phyloP scores from a whole-genome alignment of 2,888 invertebrate species.

The Chrysolina oricalcia region DNA sequence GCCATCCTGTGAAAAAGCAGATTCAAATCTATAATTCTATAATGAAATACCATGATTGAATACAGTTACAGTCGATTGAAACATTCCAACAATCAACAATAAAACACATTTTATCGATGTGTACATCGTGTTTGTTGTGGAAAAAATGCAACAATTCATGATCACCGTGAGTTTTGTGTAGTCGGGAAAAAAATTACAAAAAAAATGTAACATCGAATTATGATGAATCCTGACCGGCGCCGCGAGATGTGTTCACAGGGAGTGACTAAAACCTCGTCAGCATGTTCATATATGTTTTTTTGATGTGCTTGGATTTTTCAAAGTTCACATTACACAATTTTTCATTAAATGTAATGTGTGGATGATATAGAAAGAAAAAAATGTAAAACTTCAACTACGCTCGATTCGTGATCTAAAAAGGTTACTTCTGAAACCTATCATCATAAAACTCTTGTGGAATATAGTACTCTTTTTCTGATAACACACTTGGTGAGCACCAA shows the following conservation, averaged over 20 bases:
- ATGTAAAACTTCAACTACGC: no score
- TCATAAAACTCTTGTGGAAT: no score
- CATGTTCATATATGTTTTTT: not conserved
- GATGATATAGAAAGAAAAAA: no score
- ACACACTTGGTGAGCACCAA: no score
- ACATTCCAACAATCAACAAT: constrained; percentile 7
- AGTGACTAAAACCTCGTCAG: not conserved
- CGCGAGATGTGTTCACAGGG: not conserved
- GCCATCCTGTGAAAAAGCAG: no score
- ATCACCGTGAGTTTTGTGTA: not conserved
- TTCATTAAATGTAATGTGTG: no score
- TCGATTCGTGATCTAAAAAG: no score
- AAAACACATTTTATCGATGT: not conserved
- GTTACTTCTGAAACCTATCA: no score
- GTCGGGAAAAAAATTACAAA: constrained; percentile 5
- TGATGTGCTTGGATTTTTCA: no score
- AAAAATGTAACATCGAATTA: constrained; percentile 18
- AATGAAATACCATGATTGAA: not conserved
- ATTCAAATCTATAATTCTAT: no score
- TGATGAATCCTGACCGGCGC: constrained; percentile 12
- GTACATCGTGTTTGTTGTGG: constrained; percentile 12
- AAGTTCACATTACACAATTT: no score
- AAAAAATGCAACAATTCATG: constrained; percentile 22
- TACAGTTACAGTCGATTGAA: constrained; percentile 5
- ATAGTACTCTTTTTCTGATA: no score